Evolutionary conservation across 2,888 invertebrate species (phyloP), one percentile per base, ranked within the genome.

Genomic region (Xylota segnis): DNA sequence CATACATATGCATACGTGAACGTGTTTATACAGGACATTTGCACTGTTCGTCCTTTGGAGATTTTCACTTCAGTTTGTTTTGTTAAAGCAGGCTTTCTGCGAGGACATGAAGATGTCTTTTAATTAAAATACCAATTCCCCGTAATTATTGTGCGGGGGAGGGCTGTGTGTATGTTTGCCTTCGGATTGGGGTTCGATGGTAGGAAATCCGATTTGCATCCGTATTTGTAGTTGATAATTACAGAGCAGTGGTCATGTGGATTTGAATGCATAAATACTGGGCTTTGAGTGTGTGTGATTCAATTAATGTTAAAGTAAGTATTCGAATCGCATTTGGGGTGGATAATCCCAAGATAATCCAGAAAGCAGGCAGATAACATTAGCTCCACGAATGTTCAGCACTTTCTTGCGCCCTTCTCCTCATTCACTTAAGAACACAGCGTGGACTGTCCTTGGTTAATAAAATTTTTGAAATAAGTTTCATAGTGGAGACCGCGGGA

Each of bases 41-140:
- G 34, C 59, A 61, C 37, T 37, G 37, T 52, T 68, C 59, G 68
- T 68, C 58, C 66, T 58, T 43, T 27, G 14, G 56, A 40, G 50
- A 75, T 65, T 75, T 84, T 23, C 77, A 47, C 77, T 74, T 72
- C 54, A 72, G 34, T 61, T 72, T 77, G 66, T 54, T 77, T 77
- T 72, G 72, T 83, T 77, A 52, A 50, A 77, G 59, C 43, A 72
- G 59, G 27, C 58, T 59, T 27, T 43, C 37, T 37, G 2, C 29
- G 14, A 83, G 72, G 63, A 83, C 65, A 59, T 27, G 68, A 66
- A 76, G 81, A 81, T 86, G 81, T 71, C 84, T 81, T 84, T 86
- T 86, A 86, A 86, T 86, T 86, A 86, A 86, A 84, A 81, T 81
- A 76, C 79, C 81, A 66, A 81, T 84, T 81, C 75, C 9, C 29